Evolutionary conservation across 2,888 invertebrate genomes (phyloP), one percentile per base, ranked within the genome.

Genomic region (Platynereis dumerilii): DNA sequence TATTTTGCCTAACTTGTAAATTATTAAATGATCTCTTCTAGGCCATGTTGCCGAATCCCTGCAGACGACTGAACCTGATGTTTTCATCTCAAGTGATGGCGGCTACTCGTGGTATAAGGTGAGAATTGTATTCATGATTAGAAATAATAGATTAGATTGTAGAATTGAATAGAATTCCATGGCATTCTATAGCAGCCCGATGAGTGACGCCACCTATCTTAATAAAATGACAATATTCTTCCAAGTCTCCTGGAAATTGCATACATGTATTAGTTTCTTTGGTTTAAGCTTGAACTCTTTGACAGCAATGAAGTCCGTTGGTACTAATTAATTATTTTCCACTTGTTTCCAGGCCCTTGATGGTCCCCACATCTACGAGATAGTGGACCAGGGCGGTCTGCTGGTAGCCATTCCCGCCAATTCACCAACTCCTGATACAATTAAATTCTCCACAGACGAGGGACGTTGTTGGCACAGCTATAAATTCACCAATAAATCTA

Each of bases 401-500:
- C 66, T 84, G 5, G 80, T 81, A 24, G 84, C 84, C 17, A 70
- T 83, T 0, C 74, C 80, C 3, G 58, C 66, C 2, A 62, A 71
- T 2, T 45, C 69, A 12, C 63, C 58, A 1, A 67, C 59, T 17
- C 78, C 80, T 0, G 73, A 76, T 3, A 64, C 69, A 7, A 64
- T 83, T 56, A 81, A 80, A 69, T 84, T 82, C 69, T 82, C 82
- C 20, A 77, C 80, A 10, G 83, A 84, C 64, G 79, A 79, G 57
- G 84, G 84, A 0, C 70, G 74, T 28, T 84, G 84, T 68, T 84
- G 84, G 84, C 79, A 81, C 65, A 74, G 75, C 27, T 80, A 81
- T 69, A 68, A 75, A 28, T 83, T 78, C 69, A 81, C 83, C 0
- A 62, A 73, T 15, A 75, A 82, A 53, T 55, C 70, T 2, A 29